Base-by-base conservation (phyloP, 2,113 vertebrate genomes). In the Prionailurus bengalensis region DNA sequence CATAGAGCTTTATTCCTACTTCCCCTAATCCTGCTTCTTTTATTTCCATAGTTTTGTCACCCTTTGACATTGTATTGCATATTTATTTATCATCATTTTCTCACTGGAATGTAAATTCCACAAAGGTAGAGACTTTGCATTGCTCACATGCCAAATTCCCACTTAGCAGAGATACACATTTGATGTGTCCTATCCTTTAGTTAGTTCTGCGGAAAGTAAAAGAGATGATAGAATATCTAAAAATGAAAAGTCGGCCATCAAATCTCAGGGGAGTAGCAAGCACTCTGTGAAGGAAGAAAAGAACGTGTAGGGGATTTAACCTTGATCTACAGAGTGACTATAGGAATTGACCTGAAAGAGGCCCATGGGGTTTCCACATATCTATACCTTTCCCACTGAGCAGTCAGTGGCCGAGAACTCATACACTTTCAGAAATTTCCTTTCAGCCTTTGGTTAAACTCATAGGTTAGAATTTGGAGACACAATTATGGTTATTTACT, bases 361-460 rank as follows among this genome's bases (percentile, higher is more conserved):
- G 1, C 1, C 16, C 53, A 6, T 10, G 8, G 9, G 2, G 11
- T 80, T 96, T 83, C 74, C 36, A 33, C 0, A 17, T 11, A 91
- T 4, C 7, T 91, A 14, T 4, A 10, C 42, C 39, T 91, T 88
- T 96, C 45, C 45, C 70, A 33, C 33, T 51, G 51, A 65, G 7
- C 51, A 70, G 39, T 7, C 3, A 19, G 21, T n/a, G 27, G 48
- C 15, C 2, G 0, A 85, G 29, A 92, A 83, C 55, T 74, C 51
- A 39, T 1, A 87, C 1, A 29, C n/a, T 81, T 93, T 29, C 61
- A 92, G n/a, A 89, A 86, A 92, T 70, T 92, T 87, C 39, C 45
- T 87, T 89, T 68, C 5, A 74, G 45, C 7, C n/a, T 94, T 84
- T 76, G 33, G 66, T 80, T 58, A 78, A 96, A 81, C 83, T 79